Conservation (phyloP, 2,797 vertebrate species). For the Ctenochaetus hawaiiensis region DNA sequence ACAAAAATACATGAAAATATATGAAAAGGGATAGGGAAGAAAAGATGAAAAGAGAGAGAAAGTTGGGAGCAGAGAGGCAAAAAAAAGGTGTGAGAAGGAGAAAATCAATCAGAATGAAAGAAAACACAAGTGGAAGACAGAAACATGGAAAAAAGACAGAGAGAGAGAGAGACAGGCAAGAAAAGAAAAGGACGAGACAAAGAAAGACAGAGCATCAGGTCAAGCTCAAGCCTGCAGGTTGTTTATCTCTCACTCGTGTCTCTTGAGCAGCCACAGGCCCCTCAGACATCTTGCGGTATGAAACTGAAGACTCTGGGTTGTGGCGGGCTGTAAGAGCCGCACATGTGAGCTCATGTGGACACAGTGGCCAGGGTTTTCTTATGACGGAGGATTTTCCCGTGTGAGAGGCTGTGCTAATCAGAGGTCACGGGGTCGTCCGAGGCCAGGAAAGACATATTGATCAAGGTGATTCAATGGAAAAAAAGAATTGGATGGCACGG, state of each 20-base stretch:
- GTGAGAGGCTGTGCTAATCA: constrained; percentile 52
- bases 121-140: neutral
- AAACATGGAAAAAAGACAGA: neutral
- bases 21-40: neutral
- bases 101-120: no score
- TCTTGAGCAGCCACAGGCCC: constrained; percentile 8
- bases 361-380: constrained; percentile 20
- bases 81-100: neutral
- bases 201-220: neutral
- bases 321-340: neutral
- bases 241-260: constrained; percentile 1
- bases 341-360: constrained; percentile 50
- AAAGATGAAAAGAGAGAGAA: neutral
- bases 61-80: neutral
- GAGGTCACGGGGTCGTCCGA: constrained; percentile 65
- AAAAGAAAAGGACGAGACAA: neutral
- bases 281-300: constrained; percentile 25
- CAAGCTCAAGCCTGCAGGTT: neutral
- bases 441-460: constrained; percentile 47
- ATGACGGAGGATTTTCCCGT: constrained; percentile 43
- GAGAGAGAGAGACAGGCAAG: neutral
- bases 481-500: constrained; percentile 59
- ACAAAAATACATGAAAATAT: neutral
- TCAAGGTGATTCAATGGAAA: constrained; percentile 52
- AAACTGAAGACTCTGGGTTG: constrained; percentile 34